Evolutionary conservation across 92 coral and sea anemone genomes (phyloP).

Genomic region (Phymanthus crucifer): DNA sequence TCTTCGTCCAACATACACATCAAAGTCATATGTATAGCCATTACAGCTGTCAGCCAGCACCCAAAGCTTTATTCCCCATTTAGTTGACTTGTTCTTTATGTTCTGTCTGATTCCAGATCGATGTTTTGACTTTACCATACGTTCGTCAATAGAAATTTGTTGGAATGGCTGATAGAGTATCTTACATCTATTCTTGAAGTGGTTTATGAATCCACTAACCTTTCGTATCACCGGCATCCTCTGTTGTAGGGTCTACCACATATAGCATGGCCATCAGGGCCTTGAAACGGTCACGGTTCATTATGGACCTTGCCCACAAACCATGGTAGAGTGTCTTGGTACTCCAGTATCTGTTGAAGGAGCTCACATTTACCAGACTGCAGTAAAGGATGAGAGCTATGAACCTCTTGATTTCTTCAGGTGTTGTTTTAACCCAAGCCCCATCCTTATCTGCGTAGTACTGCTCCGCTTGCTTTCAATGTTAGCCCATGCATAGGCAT

Average conservation of each 20-base stretch:
- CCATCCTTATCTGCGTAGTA: constrained; percentile 48
- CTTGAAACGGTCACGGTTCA: constrained; percentile 25
- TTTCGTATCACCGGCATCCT: constrained; percentile 24
- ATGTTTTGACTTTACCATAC: constrained; percentile 41
- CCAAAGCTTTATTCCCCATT: constrained; percentile 60
- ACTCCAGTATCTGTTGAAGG: constrained; percentile 60
- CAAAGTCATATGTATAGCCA: constrained; percentile 58
- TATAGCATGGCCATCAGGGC: constrained; percentile 40
- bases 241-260: constrained; percentile 24
- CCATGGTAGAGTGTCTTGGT: constrained; percentile 68
- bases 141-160: constrained; percentile 27
- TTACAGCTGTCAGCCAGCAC: constrained; percentile 53
- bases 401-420: constrained; percentile 47
- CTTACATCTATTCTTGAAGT: constrained; percentile 18
- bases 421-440: constrained; percentile 47
- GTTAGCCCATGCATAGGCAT: constrained; percentile 40
- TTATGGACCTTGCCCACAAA: constrained; percentile 48
- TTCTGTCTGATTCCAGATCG: constrained; percentile 36
- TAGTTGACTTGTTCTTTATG: constrained; percentile 42
- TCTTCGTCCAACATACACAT: constrained; percentile 37
- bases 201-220: constrained; percentile 11
- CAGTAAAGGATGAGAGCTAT: constrained; percentile 67
- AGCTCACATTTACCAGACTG: constrained; percentile 47
- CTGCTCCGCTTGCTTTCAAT: constrained; percentile 30
- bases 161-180: constrained; percentile 13